Percentiles rank a stretch among this genome's conserved stretches.
Conservation (phyloP, 2,888 invertebrate species). For the Latrodectus hesperus region DNA sequence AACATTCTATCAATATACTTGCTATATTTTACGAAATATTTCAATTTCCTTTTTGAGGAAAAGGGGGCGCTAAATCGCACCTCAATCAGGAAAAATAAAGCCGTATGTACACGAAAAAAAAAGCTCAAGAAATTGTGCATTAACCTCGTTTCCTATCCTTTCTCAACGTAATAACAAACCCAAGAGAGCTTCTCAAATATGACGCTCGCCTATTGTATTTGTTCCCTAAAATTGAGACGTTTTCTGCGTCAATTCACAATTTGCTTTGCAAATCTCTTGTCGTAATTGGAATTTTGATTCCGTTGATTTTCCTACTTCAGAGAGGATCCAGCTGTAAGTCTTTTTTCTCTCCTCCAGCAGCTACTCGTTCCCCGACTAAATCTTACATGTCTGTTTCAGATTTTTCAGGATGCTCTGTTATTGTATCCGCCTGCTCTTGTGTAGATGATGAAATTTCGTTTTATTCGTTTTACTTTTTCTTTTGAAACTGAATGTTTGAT, state of each 20-base stretch:
- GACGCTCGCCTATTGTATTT: slow-evolving; percentile 37
- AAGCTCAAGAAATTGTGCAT: background rate
- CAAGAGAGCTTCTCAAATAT: slow-evolving; percentile 10
- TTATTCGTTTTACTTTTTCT: background rate
- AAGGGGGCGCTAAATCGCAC: background rate
- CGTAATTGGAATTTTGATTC: slow-evolving; percentile 59
- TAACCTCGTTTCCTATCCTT: background rate
- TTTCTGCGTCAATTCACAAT: slow-evolving; percentile 14
- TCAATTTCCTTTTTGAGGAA: background rate
- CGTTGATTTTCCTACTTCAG: slow-evolving; percentile 7
- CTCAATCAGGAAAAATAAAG: too few relatives aligned
- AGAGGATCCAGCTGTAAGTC: background rate
- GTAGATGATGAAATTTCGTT: slow-evolving; percentile 24
- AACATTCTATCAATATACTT: too few relatives aligned
- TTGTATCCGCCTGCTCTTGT: slow-evolving; percentile 44
- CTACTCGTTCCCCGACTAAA: background rate
- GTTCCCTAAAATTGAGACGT: slow-evolving; percentile 38
- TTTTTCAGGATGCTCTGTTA: slow-evolving; percentile 34
- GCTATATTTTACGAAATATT: background rate
- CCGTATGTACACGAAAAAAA: too few relatives aligned
- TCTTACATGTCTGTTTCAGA: slow-evolving; percentile 22
- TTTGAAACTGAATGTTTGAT: background rate
- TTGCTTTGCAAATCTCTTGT: slow-evolving; percentile 1
- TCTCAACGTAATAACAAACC: background rate
- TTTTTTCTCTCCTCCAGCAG: background rate